Base-by-base conservation (phyloP, 1,140 invertebrate genomes). In the Pseudomyrmex dendroicus region DNA sequence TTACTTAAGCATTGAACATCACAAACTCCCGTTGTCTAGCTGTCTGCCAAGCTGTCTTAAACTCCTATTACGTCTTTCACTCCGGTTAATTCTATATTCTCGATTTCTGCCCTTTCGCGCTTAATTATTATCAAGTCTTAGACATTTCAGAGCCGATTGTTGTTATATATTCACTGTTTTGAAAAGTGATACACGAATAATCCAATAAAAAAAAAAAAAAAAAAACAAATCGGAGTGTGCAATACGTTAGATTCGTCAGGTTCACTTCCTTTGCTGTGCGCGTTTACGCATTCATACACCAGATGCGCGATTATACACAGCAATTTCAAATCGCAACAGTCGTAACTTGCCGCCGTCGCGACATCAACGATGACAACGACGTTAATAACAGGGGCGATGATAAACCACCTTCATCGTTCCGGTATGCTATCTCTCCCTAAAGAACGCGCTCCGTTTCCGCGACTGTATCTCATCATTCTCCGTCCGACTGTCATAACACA, bases 351-450 rank as follows among this genome's bases (percentile, higher is more conserved):
- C 15, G 50, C 56, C 57, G 52, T 35, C 35, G 20, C 50, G 25
- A 25, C 44, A 44, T 35, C 25, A 52, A 35, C 50, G 78, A 84
- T 63, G 63, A 15, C 63, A 46, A 61, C 48, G 35, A 64, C 44
- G 52, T 13, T 62, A 48, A 50, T 80, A 80, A 73, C 46, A 64
- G 59, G 13, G 46, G 35, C 25, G 67, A 59, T 59, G 61, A 63
- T 84, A 82, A 73, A 73, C 67, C 22, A 57, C n/a, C 48, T 66
- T 82, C 64, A 72, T 66, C 25, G 77, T 57, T 73, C 68, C 59
- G 66, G 15, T n/a, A 61, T 70, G 10, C 10, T 35, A 35, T 35
- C 35, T 35, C 35, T 7, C 13, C 15, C 15, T 3, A 25, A 80
- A 80, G 66, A 56, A 80, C 57, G 44, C 20, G 15, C 20, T 57